A percentile compares a stretch with the other conserved stretches of the same genome.
These are phyloP conservation scores for Capitulum mitella DNA, from an alignment of 2,888 invertebrate species.

Conservation along the genomic window DNA sequence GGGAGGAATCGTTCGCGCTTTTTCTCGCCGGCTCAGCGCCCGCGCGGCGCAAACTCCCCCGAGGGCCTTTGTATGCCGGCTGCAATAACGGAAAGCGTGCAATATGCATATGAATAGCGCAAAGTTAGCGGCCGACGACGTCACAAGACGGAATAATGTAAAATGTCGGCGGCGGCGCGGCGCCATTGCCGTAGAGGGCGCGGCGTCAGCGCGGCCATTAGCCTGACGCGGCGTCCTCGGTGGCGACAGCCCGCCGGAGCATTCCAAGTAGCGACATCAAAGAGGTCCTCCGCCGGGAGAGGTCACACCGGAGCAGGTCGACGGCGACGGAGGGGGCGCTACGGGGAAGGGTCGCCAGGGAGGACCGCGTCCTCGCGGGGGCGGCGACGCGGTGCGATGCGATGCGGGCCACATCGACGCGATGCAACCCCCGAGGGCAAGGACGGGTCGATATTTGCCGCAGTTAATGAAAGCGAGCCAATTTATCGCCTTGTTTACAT, in stretches of 20 bases:
- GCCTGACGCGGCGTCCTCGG: background rate
- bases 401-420: background rate
- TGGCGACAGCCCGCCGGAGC: background rate
- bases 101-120: conserved; percentile 30
- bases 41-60: background rate
- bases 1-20: background rate
- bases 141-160: conserved; percentile 23
- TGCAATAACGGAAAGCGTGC: conserved; percentile 27
- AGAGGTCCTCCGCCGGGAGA: background rate
- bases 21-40: background rate
- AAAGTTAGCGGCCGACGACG: conserved; percentile 30
- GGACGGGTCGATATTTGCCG: background rate
- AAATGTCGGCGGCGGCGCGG: conserved; percentile 18
- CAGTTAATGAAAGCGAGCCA: conserved; percentile 6
- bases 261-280: background rate
- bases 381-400: no score
- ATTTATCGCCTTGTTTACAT: conserved; percentile 23
- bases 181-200: conserved; percentile 2
- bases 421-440: background rate
- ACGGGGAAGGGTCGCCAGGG: no score
- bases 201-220: background rate
- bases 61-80: conserved; percentile 2
- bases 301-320: background rate
- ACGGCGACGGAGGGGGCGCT: background rate
- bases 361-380: no score